Evolutionary conservation across 2,797 vertebrate species (phyloP).

Genomic region (Arvicola amphibius): DNA sequence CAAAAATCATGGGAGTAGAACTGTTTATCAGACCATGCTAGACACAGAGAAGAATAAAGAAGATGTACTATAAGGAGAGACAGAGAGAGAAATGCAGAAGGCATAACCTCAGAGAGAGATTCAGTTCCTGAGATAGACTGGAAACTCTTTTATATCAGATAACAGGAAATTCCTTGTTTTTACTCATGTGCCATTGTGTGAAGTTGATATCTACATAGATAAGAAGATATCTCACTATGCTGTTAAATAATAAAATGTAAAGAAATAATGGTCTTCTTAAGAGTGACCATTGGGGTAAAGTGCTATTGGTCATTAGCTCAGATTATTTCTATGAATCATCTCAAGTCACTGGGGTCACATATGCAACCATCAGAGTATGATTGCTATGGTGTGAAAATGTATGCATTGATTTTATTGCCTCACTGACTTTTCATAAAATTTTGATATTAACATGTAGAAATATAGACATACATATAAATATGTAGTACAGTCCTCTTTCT

Average conservation of each 20-base stretch:
- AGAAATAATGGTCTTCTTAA: neutral
- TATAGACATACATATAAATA: neutral
- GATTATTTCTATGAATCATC: neutral
- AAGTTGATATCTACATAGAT: neutral
- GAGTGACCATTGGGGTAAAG: neutral
- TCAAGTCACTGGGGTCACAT: neutral
- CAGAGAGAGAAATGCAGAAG: neutral
- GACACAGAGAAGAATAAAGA: neutral
- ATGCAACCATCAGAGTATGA: neutral
- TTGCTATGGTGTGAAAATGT: neutral
- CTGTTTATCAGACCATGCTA: neutral
- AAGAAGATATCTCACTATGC: neutral
- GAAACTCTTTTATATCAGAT: neutral
- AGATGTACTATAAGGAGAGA: neutral
- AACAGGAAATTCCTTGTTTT: neutral
- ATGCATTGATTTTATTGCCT: neutral
- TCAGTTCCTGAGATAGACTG: neutral
- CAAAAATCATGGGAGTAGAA: neutral
- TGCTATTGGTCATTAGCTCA: neutral
- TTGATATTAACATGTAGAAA: neutral
- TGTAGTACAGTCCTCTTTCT: neutral
- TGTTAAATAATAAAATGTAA: neutral
- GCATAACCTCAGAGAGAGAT: neutral
- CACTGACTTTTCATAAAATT: neutral
- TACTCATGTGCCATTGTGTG: neutral